Evolutionary conservation across 2,888 invertebrate genomes (phyloP).

Genomic region (Drosophila yooni): DNA sequence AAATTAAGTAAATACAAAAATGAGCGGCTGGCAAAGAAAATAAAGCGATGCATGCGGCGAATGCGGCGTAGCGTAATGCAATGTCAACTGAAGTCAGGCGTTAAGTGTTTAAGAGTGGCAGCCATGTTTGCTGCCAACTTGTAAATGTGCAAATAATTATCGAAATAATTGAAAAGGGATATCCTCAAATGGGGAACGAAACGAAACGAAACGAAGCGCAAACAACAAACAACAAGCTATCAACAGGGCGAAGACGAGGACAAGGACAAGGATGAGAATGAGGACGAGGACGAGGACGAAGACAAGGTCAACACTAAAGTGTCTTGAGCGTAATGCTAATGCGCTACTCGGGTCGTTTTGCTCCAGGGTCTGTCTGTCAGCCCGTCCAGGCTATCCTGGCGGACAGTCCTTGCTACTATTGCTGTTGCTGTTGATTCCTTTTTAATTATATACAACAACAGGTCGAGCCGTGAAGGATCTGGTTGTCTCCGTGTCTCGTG

Average conservation of each 20-base stretch:
- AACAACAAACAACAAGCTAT: conserved; percentile 31
- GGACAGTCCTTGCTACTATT: conserved; percentile 25
- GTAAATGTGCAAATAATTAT: conserved; percentile 78
- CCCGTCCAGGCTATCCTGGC: not conserved
- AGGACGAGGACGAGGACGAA: not conserved
- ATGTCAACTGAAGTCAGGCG: conserved; percentile 40
- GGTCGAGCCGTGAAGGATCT: conserved; percentile 37
- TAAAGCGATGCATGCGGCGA: conserved; percentile 16
- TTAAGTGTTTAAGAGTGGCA: conserved; percentile 17
- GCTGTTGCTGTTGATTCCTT: conserved; percentile 39
- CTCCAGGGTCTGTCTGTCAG: conserved; percentile 2
- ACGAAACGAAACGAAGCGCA: conserved; percentile 33
- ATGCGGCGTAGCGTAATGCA: conserved; percentile 57
- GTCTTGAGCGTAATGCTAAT: conserved; percentile 44
- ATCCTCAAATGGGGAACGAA: conserved; percentile 31
- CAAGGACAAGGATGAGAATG: not conserved
- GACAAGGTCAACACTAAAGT: conserved; percentile 33
- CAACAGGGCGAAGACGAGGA: conserved; percentile 6
- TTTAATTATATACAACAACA: conserved; percentile 76
- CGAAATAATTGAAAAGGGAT: conserved; percentile 79
- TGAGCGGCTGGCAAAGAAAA: conserved; percentile 30
- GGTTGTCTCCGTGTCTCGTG: conserved; percentile 8
- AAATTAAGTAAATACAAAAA: conserved; percentile 70
- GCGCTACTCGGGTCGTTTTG: conserved; percentile 26
- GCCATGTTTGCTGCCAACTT: conserved; percentile 31